Base-by-base conservation (phyloP, 1,140 invertebrate species). In the Drosophila ambigua region DNA sequence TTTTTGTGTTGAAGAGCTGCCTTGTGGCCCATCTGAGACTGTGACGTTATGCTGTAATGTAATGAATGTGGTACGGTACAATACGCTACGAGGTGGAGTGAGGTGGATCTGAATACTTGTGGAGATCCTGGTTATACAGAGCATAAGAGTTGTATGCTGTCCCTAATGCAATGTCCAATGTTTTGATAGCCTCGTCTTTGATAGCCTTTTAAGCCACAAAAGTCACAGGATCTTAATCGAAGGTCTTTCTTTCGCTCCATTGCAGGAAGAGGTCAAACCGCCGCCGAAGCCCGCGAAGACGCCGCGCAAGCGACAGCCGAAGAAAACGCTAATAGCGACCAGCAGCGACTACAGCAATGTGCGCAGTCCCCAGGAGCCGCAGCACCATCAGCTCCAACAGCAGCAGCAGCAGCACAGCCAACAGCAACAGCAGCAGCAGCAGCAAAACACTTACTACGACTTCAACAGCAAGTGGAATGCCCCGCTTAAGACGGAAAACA, bases 391-490 rank as follows among this genome's bases (percentile, higher is more conserved):
- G 58, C 69, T 91, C 31, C 82, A 87, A 16, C 80, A 80, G 35
- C 82, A 90, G 13, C 89, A 91, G 28, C 84, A 85, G 39, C 71
- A 89, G 35, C 84, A 89, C 80, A 83, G 45, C 85, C 61, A 72
- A 15, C 77, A 87, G 15, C 77, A 84, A 31, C 84, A 90, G 48
- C 82, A 90, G 49, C 83, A 90, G 49, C 83, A 90, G 65, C 89
- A 91, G 59, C 79, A 83, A 53, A 77, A 90, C 44, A 91, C 85
- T 48, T 91, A 91, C 75, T 91, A 91, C 55, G 90, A 91, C 77
- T 91, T 91, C 16, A 91, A 91, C 20, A 20, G 20, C 69, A 91
- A 91, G 52, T 91, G 90, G 90, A 91, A 91, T 74, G 74, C 85
- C n/a, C 85, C 85, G 45, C 68, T 91, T 8, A 91, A 91, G 59